Conservation (phyloP, 23 tunicate genomes). For the Styela clava region DNA sequence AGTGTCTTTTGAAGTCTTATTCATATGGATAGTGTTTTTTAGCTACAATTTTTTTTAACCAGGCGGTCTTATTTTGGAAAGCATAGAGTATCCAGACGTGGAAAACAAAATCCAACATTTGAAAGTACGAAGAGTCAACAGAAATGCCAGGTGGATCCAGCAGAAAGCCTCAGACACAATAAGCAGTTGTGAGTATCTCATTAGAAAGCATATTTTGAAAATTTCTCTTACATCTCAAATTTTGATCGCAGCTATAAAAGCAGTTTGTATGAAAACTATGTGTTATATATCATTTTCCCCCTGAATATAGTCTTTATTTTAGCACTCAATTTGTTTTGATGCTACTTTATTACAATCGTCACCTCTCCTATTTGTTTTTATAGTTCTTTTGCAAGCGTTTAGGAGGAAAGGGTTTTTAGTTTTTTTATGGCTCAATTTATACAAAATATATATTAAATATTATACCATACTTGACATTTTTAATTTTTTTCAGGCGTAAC, state of each 20-base stretch:
- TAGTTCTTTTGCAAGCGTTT: no score
- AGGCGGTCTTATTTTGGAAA: constrained; percentile 5
- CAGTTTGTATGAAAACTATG: no score
- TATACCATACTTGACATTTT: no score
- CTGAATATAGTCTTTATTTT: no score
- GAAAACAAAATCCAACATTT: constrained; percentile 8
- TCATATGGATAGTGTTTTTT: background rate
- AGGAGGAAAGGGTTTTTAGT: no score
- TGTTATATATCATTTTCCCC: background rate
- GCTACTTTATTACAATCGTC: no score
- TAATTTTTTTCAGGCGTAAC: no score
- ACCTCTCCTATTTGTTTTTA: no score
- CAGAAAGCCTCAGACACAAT: constrained; percentile 21
- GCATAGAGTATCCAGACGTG: background rate
- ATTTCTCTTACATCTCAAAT: background rate
- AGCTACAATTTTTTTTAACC: background rate
- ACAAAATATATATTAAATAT: background rate
- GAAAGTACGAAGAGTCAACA: constrained; percentile 4
- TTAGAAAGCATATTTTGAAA: no score
- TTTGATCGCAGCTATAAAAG: background rate
- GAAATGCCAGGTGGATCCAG: constrained; percentile 24
- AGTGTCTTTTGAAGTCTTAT: background rate
- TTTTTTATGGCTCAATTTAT: background rate
- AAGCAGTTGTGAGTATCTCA: background rate
- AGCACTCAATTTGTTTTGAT: background rate